These are phyloP conservation scores for Asteroscopus sphinx DNA, from an alignment of 2,888 invertebrate genomes.

Conservation along the genomic window DNA sequence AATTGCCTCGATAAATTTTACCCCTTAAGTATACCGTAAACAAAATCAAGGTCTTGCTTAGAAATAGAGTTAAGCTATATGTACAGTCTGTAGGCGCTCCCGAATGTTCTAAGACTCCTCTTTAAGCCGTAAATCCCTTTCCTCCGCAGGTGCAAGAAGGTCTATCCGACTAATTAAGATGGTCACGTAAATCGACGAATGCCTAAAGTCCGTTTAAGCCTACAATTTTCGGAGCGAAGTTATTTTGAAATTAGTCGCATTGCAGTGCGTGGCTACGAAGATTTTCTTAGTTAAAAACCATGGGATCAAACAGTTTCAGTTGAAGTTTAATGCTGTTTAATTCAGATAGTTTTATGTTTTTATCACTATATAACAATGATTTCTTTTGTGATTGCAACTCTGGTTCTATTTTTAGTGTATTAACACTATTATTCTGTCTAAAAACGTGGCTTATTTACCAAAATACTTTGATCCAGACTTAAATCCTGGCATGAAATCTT, in stretches of 20 bases:
- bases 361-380: conserved; percentile 8
- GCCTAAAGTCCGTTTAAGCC: conserved; percentile 71
- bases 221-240: conserved; percentile 67
- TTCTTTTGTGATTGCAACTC: neutral
- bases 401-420: too few species aligned
- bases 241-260: conserved; percentile 67
- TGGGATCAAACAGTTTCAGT: conserved; percentile 33
- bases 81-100: conserved; percentile 26
- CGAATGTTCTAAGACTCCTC: conserved; percentile 59
- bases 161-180: conserved; percentile 81
- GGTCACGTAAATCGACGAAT: conserved; percentile 73
- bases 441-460: neutral
- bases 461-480: neutral
- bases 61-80: conserved; percentile 34
- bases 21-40: neutral
- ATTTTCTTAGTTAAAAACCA: conserved; percentile 39
- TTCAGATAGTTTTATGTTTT: conserved; percentile 19
- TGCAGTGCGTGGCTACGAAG: conserved; percentile 57
- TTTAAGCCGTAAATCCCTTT: conserved; percentile 74
- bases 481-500: neutral
- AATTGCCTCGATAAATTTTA: too few species aligned
- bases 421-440: too few species aligned
- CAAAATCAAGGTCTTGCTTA: conserved; percentile 18
- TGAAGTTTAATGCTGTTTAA: conserved; percentile 42
- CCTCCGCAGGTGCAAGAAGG: conserved; percentile 78